Evolutionary conservation across 2,888 invertebrate genomes (phyloP), one percentile per base, ranked within the genome.

Genomic region (Eueremaeus valkanovi): DNA sequence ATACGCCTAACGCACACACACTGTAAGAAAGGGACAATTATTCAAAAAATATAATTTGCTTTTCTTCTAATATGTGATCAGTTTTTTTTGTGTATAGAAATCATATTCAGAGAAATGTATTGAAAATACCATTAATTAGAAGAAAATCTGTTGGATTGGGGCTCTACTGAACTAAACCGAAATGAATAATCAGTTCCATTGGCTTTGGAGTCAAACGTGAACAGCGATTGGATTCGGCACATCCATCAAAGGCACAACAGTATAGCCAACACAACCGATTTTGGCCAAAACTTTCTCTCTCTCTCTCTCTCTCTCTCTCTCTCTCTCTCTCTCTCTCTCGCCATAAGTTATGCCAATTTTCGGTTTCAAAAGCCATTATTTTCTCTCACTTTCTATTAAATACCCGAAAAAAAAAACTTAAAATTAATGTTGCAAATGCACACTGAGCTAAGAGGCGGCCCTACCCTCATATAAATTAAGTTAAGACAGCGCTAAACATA

Each of bases 131-230:
- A 61, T 61, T 61, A 61, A 61, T 51, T 51, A 51, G 5, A 24
- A 16, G 21, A 24, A 51, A 3, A 51, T 51, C 51, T 51, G 21
- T 51, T 51, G 21, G 51, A 21, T 51, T 51, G 24, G 51, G 24
- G 51, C 9, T 49, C 3, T 49, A 11, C 45, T 24, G 24, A 21
- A 3, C 5, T 1, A 16, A 51, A n/a, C 3, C 51, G n/a, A 27
- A 29, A 61, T 61, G 61, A 61, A 61, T 61, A 61, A 61, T 61
- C 61, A 61, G 13, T 61, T 11, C 51, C 13, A 61, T 61, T 61
- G 31, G 61, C 61, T 31, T 31, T 31, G 31, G 6, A 61, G 16
- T 31, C 31, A 31, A 66, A 21, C 66, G 66, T 66, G 66, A 66
- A 66, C 40, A 36, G 36, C 66, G 8, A 66, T 66, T 66, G 66